Evolutionary conservation across 2,797 vertebrate genomes (phyloP).

Genomic region (Notamacropus eugenii): DNA sequence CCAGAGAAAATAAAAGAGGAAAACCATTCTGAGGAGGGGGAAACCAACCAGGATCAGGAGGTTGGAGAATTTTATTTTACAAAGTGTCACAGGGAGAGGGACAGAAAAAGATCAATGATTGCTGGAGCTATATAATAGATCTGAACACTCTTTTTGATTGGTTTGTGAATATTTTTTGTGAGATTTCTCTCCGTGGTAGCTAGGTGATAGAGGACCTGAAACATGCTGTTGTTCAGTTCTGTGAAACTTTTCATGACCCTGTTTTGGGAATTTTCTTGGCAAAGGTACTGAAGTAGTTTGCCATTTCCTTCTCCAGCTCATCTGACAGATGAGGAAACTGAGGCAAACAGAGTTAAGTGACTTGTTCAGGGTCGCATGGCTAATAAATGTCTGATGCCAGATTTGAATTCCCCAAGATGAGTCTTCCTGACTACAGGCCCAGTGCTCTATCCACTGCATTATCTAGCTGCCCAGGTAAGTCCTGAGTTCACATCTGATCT

Average conservation of each 20-base stretch:
- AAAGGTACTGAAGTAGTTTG: background rate
- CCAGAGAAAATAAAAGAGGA: background rate
- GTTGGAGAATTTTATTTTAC: background rate
- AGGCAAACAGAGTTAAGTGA: background rate
- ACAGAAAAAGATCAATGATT: background rate
- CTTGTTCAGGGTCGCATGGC: background rate
- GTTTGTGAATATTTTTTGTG: background rate
- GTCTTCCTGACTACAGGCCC: background rate
- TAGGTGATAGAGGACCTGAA: background rate
- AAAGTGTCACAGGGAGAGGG: background rate
- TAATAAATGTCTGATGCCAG: background rate
- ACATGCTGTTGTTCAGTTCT: background rate
- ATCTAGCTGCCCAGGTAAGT: background rate
- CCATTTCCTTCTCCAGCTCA: background rate
- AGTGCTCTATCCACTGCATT: background rate
- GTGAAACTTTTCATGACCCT: background rate
- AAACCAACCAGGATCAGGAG: background rate
- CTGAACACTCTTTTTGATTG: background rate
- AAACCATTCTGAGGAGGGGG: background rate
- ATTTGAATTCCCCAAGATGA: background rate
- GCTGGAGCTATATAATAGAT: background rate
- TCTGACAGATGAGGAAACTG: background rate
- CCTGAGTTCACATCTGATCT: background rate
- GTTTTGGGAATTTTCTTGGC: background rate
- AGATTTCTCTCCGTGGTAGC: background rate